Evolutionary conservation across 2,888 invertebrate species (phyloP).

Genomic region (Ethmia dodecea): DNA sequence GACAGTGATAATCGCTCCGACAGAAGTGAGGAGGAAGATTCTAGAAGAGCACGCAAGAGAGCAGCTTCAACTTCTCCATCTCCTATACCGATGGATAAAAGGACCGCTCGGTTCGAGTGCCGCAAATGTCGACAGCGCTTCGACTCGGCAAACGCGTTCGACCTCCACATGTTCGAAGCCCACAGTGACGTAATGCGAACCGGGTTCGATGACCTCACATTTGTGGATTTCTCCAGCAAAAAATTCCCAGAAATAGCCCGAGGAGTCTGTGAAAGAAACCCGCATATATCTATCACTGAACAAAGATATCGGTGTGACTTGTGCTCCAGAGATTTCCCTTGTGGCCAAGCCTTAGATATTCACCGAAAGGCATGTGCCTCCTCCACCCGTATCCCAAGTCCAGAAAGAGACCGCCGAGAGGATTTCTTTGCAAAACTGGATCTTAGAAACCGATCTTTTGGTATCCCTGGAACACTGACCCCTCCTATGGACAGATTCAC

Average conservation of each 20-base stretch:
- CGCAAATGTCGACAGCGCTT: slow-evolving; percentile 85
- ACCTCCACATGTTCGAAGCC: slow-evolving; percentile 81
- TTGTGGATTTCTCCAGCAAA: slow-evolving; percentile 87
- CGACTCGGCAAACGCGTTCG: slow-evolving; percentile 83
- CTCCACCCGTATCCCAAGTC: slow-evolving; percentile 55
- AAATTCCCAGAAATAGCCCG: slow-evolving; percentile 89
- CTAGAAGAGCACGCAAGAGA: slow-evolving; percentile 52
- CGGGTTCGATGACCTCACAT: slow-evolving; percentile 84
- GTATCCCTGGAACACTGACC: slow-evolving; percentile 62
- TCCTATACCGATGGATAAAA: slow-evolving; percentile 55
- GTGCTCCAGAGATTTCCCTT: slow-evolving; percentile 84
- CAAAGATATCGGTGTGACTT: slow-evolving; percentile 83
- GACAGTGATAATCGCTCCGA: slow-evolving; percentile 78
- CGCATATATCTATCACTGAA: slow-evolving; percentile 78
- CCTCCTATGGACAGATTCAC: slow-evolving; percentile 64
- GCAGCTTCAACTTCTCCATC: slow-evolving; percentile 61
- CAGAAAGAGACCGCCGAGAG: slow-evolving; percentile 81
- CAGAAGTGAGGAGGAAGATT: slow-evolving; percentile 68
- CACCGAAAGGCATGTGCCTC: slow-evolving; percentile 75
- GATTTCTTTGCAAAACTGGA: slow-evolving; percentile 90
- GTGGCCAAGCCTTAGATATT: slow-evolving; percentile 81
- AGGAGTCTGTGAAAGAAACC: slow-evolving; percentile 81
- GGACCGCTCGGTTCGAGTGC: slow-evolving; percentile 78
- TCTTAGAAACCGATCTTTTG: slow-evolving; percentile 83
- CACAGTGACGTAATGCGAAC: slow-evolving; percentile 79